Percentiles rank a stretch among this genome's conserved stretches.
Evolutionary conservation across 1,140 invertebrate species (phyloP).

Genomic region (Ceratina calcarata): DNA sequence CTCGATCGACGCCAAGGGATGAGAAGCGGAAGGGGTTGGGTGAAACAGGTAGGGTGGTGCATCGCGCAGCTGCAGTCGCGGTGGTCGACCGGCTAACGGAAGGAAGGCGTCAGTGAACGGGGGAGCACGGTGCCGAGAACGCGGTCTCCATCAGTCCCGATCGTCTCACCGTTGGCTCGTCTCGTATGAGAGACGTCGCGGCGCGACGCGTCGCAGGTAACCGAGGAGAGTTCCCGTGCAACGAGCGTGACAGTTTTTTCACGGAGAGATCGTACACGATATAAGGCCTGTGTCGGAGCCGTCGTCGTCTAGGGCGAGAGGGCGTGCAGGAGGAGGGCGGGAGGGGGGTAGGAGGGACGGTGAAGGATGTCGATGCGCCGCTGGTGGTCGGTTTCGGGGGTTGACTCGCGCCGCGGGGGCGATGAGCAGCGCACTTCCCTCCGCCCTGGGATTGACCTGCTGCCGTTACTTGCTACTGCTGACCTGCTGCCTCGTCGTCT

Average conservation of each 20-base stretch:
- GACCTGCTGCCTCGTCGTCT: conserved; percentile 66
- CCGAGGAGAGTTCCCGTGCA: too few relatives aligned
- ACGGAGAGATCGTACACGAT: conserved; percentile 15
- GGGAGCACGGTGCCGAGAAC: conserved; percentile 45
- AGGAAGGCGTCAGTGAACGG: conserved; percentile 59
- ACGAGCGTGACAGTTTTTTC: neutral
- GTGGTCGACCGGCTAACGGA: conserved; percentile 45
- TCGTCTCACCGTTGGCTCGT: neutral
- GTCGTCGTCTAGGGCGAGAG: conserved; percentile 34
- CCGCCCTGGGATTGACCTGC: conserved; percentile 77
- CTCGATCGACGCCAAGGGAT: conserved; percentile 47
- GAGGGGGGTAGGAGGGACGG: conserved; percentile 60
- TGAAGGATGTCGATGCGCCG: conserved; percentile 79
- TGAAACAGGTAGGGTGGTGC: neutral
- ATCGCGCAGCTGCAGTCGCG: conserved; percentile 57
- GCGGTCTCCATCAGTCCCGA: conserved; percentile 7
- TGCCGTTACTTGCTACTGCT: conserved; percentile 74
- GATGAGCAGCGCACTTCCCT: conserved; percentile 80
- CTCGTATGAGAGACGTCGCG: neutral
- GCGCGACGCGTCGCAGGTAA: too few relatives aligned
- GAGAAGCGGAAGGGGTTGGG: conserved; percentile 10
- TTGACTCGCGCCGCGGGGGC: conserved; percentile 80
- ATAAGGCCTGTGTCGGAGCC: conserved; percentile 31
- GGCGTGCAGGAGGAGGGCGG: conserved; percentile 58
- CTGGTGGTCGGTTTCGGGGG: conserved; percentile 79